These are phyloP conservation scores for Patella depressa DNA, from an alignment of 2,888 invertebrate species.

Conservation along the genomic window DNA sequence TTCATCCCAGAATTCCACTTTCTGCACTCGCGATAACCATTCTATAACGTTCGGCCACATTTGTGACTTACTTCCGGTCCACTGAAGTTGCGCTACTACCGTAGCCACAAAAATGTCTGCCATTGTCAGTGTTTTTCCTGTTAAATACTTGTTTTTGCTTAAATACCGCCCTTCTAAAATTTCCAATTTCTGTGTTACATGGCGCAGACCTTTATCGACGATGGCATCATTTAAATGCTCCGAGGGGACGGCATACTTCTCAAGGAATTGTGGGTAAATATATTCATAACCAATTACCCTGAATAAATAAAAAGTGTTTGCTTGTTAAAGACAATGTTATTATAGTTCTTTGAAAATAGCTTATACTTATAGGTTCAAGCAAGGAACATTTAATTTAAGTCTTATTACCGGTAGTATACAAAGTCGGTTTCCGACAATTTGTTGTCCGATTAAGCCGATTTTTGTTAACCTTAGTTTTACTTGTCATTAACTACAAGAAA, in stretches of 20 bases:
- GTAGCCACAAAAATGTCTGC: constrained; percentile 60
- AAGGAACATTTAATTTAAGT: no score
- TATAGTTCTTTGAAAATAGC: no score
- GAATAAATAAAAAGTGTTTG: constrained; percentile 22
- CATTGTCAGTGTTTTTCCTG: constrained; percentile 53
- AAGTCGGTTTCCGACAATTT: no score
- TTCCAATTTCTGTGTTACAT: constrained; percentile 54
- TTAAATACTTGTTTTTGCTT: constrained; percentile 47
- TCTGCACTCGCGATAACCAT: constrained; percentile 55
- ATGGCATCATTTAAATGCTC: constrained; percentile 57
- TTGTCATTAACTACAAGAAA: no score
- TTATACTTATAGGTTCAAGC: no score
- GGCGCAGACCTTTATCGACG: constrained; percentile 54
- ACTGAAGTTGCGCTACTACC: constrained; percentile 55
- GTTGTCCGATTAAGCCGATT: no score
- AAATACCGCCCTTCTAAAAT: constrained; percentile 58
- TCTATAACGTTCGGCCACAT: constrained; percentile 60
- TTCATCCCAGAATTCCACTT: constrained; percentile 57
- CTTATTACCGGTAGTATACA: no score
- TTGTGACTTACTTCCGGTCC: constrained; percentile 57
- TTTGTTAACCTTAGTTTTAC: no score
- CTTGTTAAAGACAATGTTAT: no score
- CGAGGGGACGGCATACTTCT: constrained; percentile 52
- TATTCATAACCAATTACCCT: constrained; percentile 57
- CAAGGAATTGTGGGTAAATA: constrained; percentile 62